Base-by-base conservation (phyloP, 2,888 invertebrate species). In the Dasysyrphus tricinctus region DNA sequence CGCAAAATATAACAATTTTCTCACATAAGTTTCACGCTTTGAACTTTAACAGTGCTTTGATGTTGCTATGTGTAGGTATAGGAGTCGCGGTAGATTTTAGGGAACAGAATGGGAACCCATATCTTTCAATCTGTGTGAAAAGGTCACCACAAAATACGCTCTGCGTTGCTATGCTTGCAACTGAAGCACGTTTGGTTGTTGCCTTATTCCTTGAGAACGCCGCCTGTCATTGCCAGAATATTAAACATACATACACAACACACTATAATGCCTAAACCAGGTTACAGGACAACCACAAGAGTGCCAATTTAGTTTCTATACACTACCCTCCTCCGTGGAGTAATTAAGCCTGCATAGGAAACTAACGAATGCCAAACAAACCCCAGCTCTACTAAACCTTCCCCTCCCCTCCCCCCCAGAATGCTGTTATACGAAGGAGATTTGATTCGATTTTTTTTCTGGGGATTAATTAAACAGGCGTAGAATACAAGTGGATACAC, bases 1-100 rank as follows among this genome's bases (percentile, higher is more conserved):
- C 77, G 77, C 80, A 80, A 80, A 85, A 85, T 77, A 85, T 77
- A 85, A 78, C 85, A 85, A 85, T 85, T 85, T 81, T 78, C 85
- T 57, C 77, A 57, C 74, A 74, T 70, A 49, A 37, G 63, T 78
- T 80, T 80, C 65, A 78, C 69, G 63, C 77, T 74, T 77, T 77
- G 63, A 77, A 63, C 51, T 67, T 61, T 42, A 34, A 54, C 57
- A 42, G 44, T 12, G 7, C 3, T 39, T 1, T 19, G 14, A 9
- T 61, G 61, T 24, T 42, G 19, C 16, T 34, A n/a, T n/a, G 2
- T n/a, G n/a, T 42, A 61, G 5, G 42, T 24, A 39, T n/a, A 34
- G 12, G 3, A n/a, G 6, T 2, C 5, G 3, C 9, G 8, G 12
- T 44, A 34, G 47, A 47, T 2, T 29, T 14, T 32, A 44, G n/a